Percentiles rank a stretch among this genome's conserved stretches.
Evolutionary conservation across 2,113 vertebrate species (phyloP).

Genomic region (Trematomus loennbergii): DNA sequence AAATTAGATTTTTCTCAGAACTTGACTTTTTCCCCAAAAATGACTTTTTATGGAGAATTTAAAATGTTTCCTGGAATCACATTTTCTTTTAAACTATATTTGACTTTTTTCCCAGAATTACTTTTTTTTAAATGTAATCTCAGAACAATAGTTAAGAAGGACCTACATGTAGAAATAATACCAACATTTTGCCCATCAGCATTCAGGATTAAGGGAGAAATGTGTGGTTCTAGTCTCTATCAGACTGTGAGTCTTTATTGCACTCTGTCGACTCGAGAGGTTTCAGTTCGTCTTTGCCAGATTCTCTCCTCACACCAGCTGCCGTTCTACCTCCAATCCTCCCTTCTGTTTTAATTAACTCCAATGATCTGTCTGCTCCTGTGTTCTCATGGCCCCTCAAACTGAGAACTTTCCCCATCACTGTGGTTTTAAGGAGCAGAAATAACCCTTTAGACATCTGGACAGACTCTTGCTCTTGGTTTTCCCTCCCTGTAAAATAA

Average conservation of each 20-base stretch:
- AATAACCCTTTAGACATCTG: conserved; percentile 43
- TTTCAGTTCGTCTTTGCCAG: background rate
- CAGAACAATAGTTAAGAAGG: background rate
- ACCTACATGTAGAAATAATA: background rate
- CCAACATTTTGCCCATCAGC: background rate
- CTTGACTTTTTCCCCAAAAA: too few species aligned
- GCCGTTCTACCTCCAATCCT: background rate
- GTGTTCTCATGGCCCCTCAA: background rate
- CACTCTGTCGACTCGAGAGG: background rate
- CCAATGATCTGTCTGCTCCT: conserved; percentile 25
- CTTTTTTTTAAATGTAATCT: background rate
- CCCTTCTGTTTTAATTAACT: background rate
- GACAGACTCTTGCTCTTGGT: background rate
- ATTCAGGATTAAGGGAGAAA: background rate
- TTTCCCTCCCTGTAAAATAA: conserved; percentile 4
- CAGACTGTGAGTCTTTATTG: background rate
- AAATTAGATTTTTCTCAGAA: too few species aligned
- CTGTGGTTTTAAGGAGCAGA: conserved; percentile 19
- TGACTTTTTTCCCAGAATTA: too few species aligned
- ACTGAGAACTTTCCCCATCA: conserved; percentile 10
- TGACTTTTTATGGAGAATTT: too few species aligned
- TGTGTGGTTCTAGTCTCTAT: background rate
- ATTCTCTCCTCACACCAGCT: conserved; percentile 7
- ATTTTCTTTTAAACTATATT: too few species aligned
- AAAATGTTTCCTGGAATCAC: too few species aligned